These are phyloP conservation scores for Pedetes capensis DNA, from an alignment of 2,113 vertebrate species.

Conservation along the genomic window DNA sequence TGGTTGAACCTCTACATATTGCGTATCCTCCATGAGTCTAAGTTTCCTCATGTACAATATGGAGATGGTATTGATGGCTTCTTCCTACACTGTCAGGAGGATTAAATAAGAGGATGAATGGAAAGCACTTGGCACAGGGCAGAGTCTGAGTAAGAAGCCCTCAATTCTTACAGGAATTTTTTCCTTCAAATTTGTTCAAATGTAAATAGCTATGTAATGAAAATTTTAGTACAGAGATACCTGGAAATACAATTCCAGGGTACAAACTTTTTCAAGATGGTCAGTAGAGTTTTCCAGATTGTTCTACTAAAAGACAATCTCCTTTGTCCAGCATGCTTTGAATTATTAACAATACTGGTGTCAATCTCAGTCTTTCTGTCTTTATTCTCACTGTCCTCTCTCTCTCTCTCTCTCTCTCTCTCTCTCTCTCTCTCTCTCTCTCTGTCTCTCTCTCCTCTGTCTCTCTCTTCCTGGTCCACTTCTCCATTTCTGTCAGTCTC, in stretches of 20 bases:
- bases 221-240: background rate
- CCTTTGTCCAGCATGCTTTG: background rate
- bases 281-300: background rate
- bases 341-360: background rate
- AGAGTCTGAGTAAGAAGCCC: background rate
- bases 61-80: background rate
- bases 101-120: background rate
- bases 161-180: background rate
- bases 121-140: background rate
- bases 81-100: background rate
- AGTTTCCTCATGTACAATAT: background rate
- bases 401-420: background rate
- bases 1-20: background rate
- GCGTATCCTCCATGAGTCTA: background rate
- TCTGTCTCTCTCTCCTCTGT: background rate
- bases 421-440: background rate
- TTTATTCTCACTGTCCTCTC: background rate
- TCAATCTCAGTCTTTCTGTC: background rate
- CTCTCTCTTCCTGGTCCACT: background rate
- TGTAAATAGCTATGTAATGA: background rate
- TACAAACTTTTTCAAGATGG: background rate
- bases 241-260: background rate
- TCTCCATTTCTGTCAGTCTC: no score
- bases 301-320: background rate
- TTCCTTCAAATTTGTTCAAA: background rate